Conservation (phyloP, 2,888 invertebrate species). For the Podotricha telesiphe region DNA sequence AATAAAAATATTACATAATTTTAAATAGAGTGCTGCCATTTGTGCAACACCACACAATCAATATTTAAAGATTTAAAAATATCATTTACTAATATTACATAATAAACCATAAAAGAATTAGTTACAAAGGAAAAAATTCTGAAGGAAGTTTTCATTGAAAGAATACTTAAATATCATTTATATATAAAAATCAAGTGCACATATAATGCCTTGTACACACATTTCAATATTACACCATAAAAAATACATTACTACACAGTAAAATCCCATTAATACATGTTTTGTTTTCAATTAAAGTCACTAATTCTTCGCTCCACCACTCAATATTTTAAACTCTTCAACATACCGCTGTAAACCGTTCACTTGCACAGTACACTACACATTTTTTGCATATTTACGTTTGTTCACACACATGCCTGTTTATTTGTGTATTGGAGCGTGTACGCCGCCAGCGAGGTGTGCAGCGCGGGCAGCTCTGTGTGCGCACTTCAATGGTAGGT, state of each 20-base stretch:
- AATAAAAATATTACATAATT: too few relatives aligned
- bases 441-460: conserved; percentile 92
- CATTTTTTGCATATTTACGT: neutral
- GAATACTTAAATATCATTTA: neutral
- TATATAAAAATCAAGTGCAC: conserved; percentile 14
- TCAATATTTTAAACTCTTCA: neutral
- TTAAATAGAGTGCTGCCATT: too few relatives aligned
- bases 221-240: conserved; percentile 21
- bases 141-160: too few relatives aligned
- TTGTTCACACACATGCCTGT: neutral
- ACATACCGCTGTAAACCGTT: neutral
- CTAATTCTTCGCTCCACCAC: neutral
- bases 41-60: too few relatives aligned
- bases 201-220: conserved; percentile 1
- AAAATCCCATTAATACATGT: neutral
- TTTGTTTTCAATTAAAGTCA: neutral
- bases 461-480: conserved; percentile 92
- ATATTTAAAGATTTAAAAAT: conserved; percentile 19
- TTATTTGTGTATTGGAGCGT: conserved; percentile 59
- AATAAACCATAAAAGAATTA: neutral
- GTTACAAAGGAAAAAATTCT: neutral
- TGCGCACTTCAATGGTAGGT: conserved; percentile 92
- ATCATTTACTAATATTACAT: neutral
- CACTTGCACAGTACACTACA: conserved; percentile 7
- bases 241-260: conserved; percentile 9